Conservation (phyloP, 1,140 invertebrate genomes). For the Gonatopus flavifemur region DNA sequence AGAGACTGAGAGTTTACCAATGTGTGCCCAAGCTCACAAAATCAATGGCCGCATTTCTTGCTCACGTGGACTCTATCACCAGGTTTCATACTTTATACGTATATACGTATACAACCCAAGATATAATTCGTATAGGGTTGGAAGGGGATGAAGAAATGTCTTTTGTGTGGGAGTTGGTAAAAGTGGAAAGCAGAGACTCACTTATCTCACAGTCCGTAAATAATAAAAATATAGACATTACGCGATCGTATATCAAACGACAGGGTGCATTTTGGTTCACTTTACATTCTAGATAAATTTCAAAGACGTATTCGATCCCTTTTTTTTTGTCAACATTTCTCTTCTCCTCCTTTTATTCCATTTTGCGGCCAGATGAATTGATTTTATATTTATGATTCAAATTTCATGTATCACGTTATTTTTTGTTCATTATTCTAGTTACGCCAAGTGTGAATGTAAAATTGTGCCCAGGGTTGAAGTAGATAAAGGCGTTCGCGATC, state of each 20-base stretch:
- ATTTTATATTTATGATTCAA: no score
- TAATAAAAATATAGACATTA: conserved; percentile 54
- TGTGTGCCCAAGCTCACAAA: conserved; percentile 37
- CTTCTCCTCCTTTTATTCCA: no score
- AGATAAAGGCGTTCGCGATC: no score
- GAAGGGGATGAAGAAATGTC: conserved; percentile 4
- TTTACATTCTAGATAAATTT: conserved; percentile 47
- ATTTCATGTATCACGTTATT: no score
- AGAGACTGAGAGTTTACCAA: conserved; percentile 35
- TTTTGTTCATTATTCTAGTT: no score
- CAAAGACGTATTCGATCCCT: no score
- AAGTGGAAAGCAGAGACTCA: conserved; percentile 26
- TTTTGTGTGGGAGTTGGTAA: not conserved
- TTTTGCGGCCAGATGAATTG: no score
- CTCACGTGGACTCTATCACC: conserved; percentile 41
- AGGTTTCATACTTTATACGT: conserved; percentile 34
- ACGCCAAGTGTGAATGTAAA: no score
- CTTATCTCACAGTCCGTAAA: conserved; percentile 49
- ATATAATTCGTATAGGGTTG: no score
- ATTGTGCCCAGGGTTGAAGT: no score
- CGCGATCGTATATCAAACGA: conserved; percentile 45
- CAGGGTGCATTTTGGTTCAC: conserved; percentile 36
- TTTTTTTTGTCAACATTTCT: no score
- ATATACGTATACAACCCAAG: no score
- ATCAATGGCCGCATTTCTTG: conserved; percentile 45